Evolutionary conservation across 2,888 invertebrate genomes (phyloP).

Genomic region (Pegoplata infirma): DNA sequence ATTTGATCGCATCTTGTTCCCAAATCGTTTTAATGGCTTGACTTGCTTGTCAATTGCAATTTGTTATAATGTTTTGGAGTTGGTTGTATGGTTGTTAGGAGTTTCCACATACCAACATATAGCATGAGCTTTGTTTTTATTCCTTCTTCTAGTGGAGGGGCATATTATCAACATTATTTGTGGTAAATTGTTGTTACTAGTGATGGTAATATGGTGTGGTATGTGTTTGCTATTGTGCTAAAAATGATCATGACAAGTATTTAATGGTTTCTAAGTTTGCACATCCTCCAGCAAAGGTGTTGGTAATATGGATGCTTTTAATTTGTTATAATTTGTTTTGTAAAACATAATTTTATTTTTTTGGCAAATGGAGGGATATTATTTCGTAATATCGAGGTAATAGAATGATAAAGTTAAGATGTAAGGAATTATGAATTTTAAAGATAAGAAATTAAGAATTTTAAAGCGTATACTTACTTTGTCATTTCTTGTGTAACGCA

Average conservation of each 20-base stretch:
- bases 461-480: no score
- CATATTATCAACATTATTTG: slow-evolving; percentile 43
- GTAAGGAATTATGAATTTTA: no score
- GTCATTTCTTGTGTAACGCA: no score
- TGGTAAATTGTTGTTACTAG: slow-evolving; percentile 3
- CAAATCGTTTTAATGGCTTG: slow-evolving; percentile 68
- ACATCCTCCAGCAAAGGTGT: slow-evolving; percentile 47
- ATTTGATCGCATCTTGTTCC: slow-evolving; percentile 75
- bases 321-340: slow-evolving; percentile 52
- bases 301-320: slow-evolving; percentile 34
- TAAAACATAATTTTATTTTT: not conserved
- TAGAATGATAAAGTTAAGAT: no score
- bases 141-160: slow-evolving; percentile 19
- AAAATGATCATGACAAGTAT: slow-evolving; percentile 60
- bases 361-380: not conserved
- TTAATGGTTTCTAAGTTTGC: slow-evolving; percentile 58
- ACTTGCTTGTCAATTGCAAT: slow-evolving; percentile 76
- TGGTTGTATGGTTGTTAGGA: slow-evolving; percentile 24
- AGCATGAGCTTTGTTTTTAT: not conserved
- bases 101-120: not conserved
- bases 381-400: no score
- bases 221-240: slow-evolving; percentile 27
- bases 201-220: slow-evolving; percentile 18
- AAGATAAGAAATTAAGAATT: no score
- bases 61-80: slow-evolving; percentile 69